Percentiles rank a stretch among this genome's conserved stretches.
phyloP scores from a whole-genome alignment of 2,113 vertebrate genomes.

The Romanogobio albipinnatus region DNA sequence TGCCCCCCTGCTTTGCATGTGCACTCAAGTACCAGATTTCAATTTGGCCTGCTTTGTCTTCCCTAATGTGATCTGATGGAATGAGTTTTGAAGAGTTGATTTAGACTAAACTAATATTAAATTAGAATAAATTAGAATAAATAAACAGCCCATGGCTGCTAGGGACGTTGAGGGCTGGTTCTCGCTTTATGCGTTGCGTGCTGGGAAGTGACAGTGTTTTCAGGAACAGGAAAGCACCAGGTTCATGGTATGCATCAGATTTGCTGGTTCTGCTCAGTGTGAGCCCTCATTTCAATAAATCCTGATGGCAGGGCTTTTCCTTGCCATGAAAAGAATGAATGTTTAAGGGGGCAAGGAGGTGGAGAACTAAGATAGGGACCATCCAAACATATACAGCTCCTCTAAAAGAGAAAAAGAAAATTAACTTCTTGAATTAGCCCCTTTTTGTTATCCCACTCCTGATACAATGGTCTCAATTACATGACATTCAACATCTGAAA shows the following conservation, averaged over 20 bases:
- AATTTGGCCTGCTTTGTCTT: conserved; percentile 13
- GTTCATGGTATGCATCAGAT: conserved; percentile 33
- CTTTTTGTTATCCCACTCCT: background rate
- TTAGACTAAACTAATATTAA: conserved; percentile 56
- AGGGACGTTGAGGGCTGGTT: conserved; percentile 14
- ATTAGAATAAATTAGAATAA: conserved; percentile 48
- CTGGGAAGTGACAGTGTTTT: conserved; percentile 46
- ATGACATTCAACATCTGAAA: background rate
- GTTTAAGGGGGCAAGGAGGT: background rate
- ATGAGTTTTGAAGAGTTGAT: conserved; percentile 45
- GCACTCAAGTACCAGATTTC: conserved; percentile 17
- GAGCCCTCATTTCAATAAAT: conserved; percentile 29
- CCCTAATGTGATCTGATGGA: conserved; percentile 15
- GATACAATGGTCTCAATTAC: background rate
- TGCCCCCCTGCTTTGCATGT: background rate
- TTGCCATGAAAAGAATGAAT: conserved; percentile 12
- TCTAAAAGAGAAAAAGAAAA: conserved; percentile 5
- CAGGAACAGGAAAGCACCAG: conserved; percentile 28
- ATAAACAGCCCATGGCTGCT: conserved; percentile 11
- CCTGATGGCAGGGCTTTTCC: background rate
- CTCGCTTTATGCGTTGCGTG: conserved; percentile 11
- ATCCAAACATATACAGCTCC: background rate
- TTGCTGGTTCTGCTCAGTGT: conserved; percentile 38
- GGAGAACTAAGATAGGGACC: background rate
- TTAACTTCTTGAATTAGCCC: background rate